Conservation (phyloP, 2,888 invertebrate species). For the Chouioia cunea region DNA sequence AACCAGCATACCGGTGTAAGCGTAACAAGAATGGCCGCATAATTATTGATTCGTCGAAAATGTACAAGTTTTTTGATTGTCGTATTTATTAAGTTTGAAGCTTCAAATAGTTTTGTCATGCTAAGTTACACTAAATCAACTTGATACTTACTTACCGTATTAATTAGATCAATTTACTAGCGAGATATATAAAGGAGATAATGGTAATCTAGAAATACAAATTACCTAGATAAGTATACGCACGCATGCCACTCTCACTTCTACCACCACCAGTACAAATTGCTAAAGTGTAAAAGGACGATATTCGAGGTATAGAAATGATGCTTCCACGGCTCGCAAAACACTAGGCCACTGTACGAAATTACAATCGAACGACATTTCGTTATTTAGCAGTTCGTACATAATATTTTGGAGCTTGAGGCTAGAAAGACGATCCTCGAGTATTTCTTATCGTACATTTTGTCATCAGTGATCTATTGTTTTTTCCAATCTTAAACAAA, state of each 20-base stretch:
- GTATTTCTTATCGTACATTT: too few species aligned
- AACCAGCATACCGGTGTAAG: too few species aligned
- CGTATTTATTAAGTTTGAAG: constrained; percentile 37
- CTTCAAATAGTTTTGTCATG: constrained; percentile 52
- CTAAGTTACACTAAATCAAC: constrained; percentile 52
- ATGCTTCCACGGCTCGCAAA: constrained; percentile 20
- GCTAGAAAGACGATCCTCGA: too few species aligned
- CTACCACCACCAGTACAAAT: constrained; percentile 58
- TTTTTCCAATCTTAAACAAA: too few species aligned
- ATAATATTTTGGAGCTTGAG: too few species aligned
- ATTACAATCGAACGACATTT: too few species aligned
- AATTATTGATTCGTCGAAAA: background rate
- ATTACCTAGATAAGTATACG: constrained; percentile 52
- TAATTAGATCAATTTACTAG: constrained; percentile 48
- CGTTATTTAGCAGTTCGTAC: too few species aligned
- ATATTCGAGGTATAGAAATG: constrained; percentile 9
- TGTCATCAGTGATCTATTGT: too few species aligned
- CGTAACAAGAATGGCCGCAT: too few species aligned
- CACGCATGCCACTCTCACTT: constrained; percentile 62
- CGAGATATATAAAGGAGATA: constrained; percentile 42
- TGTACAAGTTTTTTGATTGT: constrained; percentile 56
- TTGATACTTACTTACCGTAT: constrained; percentile 58
- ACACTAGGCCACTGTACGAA: constrained; percentile 25
- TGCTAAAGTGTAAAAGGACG: constrained; percentile 1
- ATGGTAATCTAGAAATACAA: constrained; percentile 47